A percentile compares a stretch with the other conserved stretches of the same genome.
Conservation (phyloP, 2,888 invertebrate genomes). For the Uloborus plumipes region DNA sequence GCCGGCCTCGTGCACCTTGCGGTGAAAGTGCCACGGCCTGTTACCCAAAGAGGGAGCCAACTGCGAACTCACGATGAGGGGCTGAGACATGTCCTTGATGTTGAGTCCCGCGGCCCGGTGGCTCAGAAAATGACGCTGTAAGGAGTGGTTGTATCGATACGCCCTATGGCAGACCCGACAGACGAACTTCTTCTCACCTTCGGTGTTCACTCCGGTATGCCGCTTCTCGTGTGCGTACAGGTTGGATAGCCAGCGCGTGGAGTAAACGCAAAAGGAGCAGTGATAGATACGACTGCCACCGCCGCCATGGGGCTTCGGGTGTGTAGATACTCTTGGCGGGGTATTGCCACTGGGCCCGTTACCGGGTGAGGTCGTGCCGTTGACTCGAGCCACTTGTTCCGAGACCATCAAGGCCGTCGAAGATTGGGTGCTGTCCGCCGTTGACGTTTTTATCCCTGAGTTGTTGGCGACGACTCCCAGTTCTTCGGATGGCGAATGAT, state of each 20-base stretch:
- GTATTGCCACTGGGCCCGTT: constrained; percentile 34
- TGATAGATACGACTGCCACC: constrained; percentile 79
- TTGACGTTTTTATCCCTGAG: constrained; percentile 65
- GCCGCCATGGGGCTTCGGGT: constrained; percentile 69
- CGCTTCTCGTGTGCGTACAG: constrained; percentile 92
- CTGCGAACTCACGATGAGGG: constrained; percentile 64
- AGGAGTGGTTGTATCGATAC: constrained; percentile 70
- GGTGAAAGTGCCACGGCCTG: constrained; percentile 52
- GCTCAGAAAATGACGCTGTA: constrained; percentile 69
- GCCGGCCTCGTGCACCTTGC: constrained; percentile 13
- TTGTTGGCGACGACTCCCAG: constrained; percentile 63
- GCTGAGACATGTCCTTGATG: constrained; percentile 55
- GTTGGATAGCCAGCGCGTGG: constrained; percentile 89
- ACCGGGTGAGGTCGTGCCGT: constrained; percentile 39
- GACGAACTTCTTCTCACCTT: constrained; percentile 68
- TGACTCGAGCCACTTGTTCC: constrained; percentile 53
- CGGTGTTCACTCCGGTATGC: constrained; percentile 74
- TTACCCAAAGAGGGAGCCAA: constrained; percentile 23
- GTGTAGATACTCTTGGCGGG: constrained; percentile 27
- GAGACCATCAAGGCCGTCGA: constrained; percentile 36
- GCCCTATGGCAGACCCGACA: constrained; percentile 70
- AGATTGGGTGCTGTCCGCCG: constrained; percentile 43
- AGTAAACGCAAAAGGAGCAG: constrained; percentile 90
- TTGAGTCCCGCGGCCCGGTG: constrained; percentile 68
- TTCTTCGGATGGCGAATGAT: constrained; percentile 68